Base-by-base conservation (phyloP, 1,140 invertebrate species). In the Drosophila pseudoobscura region DNA sequence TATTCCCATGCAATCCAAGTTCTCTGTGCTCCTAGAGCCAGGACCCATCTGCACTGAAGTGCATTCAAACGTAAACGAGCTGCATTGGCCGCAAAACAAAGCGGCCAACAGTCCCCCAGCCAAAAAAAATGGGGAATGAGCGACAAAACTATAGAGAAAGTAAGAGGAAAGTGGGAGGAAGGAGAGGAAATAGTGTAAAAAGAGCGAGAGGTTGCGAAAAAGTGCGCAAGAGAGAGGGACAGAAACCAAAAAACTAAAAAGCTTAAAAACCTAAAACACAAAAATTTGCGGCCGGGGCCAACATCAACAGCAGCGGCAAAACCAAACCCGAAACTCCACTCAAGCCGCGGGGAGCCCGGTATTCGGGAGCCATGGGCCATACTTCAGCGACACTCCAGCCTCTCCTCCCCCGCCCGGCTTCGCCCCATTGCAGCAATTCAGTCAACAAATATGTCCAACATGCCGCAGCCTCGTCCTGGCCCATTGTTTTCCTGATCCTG, bases 361-460 rank as follows among this genome's bases (percentile, higher is more conserved):
- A 17, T 17, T 1, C 17, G 4, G 3, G 35, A 11, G 72, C 72
- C 70, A 45, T 85, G 77, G 64, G 74, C 80, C 72, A 87, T 80
- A 85, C 82, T 85, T 75, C 59, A 80, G 65, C 78, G 64, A 78
- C 77, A 80, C 78, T 71, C 76, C 61, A 53, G 71, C 57, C 24
- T n/a, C 52, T 13, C 17, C 39, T 17, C 49, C 17, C 22, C 29
- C n/a, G 11, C 35, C 17, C n/a, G 43, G 26, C 17, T 3, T 11
- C 22, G 0, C 22, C 7, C 11, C 15, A 0, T 5, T 8, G 4
- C 35, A 35, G 2, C 52, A 63, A 59, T 78, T 73, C 75, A 70
- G 71, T 88, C 83, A 69, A 65, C 84, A 88, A 88, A 88, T 88
- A 88, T 88, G 83, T 79, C 88, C 75, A 88, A 88, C 83, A 88